Evolutionary conservation across 2,888 invertebrate genomes (phyloP).

Genomic region (Spodoptera littoralis): DNA sequence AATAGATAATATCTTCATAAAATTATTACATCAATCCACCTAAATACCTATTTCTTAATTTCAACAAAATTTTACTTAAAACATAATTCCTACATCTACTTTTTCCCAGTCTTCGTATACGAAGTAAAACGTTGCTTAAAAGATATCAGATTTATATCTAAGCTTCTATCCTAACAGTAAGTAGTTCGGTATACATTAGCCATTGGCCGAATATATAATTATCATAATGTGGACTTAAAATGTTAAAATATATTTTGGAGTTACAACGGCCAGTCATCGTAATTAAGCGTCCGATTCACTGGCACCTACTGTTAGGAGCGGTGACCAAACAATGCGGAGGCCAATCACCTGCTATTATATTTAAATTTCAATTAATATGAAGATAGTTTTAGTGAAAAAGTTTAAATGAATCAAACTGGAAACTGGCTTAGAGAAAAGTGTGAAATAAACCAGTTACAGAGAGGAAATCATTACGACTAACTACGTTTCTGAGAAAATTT

Average conservation of each 20-base stretch:
- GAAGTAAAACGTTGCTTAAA: constrained; percentile 32
- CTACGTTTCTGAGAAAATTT: background rate
- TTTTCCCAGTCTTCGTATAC: constrained; percentile 12
- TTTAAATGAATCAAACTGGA: background rate
- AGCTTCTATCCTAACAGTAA: constrained; percentile 57
- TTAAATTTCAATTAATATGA: constrained; percentile 26
- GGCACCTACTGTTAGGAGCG: constrained; percentile 68
- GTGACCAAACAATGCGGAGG: constrained; percentile 56
- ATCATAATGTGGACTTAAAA: constrained; percentile 81
- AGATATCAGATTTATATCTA: constrained; percentile 54
- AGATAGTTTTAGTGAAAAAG: background rate
- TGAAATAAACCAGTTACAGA: background rate
- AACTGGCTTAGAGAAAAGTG: no score
- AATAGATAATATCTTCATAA: background rate
- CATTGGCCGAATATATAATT: constrained; percentile 77
- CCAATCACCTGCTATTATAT: constrained; percentile 53
- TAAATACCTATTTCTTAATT: background rate
- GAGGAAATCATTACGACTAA: background rate
- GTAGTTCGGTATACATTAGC: constrained; percentile 65
- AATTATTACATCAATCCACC: no score
- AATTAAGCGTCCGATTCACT: constrained; percentile 82
- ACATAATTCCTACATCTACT: constrained; percentile 9
- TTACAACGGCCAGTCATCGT: constrained; percentile 78
- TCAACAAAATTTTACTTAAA: constrained; percentile 1
- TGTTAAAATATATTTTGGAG: constrained; percentile 78